Evolutionary conservation across 2,797 vertebrate species (phyloP).

Genomic region (Remorina albescens): DNA sequence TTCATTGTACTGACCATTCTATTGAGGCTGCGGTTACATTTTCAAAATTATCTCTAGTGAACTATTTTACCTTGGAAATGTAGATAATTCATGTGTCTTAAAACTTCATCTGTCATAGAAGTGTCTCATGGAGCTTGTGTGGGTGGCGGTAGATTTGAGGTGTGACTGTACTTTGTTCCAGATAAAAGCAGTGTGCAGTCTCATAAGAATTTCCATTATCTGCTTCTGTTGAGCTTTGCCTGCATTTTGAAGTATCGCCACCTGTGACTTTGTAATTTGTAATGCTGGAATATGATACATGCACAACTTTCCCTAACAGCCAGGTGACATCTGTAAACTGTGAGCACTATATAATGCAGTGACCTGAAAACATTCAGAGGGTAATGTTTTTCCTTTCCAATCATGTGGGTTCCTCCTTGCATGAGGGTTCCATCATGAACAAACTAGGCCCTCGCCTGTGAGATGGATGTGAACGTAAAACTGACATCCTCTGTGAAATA

Average conservation of each 20-base stretch:
- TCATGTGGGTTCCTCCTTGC: conserved; percentile 55
- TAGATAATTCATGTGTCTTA: conserved; percentile 3
- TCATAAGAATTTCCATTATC: conserved; percentile 40
- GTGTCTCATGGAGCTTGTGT: conserved; percentile 30
- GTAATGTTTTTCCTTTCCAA: conserved; percentile 53
- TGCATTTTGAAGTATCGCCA: conserved; percentile 10
- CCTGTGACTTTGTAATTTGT: conserved; percentile 19
- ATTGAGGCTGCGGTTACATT: neutral
- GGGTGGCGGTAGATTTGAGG: conserved; percentile 45
- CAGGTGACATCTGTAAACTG: conserved; percentile 19
- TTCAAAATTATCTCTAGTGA: neutral
- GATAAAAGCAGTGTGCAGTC: conserved; percentile 43
- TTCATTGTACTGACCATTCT: neutral
- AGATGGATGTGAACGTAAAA: conserved; percentile 46
- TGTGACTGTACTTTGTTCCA: conserved; percentile 36
- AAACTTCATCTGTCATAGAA: conserved; percentile 23
- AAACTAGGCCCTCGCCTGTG: conserved; percentile 26
- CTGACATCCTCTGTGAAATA: conserved; percentile 25
- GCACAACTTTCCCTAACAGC: conserved; percentile 9
- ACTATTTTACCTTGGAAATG: neutral
- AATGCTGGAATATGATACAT: conserved; percentile 21
- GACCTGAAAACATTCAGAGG: conserved; percentile 35
- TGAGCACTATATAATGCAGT: conserved; percentile 17
- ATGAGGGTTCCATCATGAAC: conserved; percentile 57
- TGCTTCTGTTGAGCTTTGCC: conserved; percentile 18